Percentiles rank a stretch among this genome's conserved stretches.
phyloP scores from a whole-genome alignment of 2,113 vertebrate genomes.

The Lepus americanus region DNA sequence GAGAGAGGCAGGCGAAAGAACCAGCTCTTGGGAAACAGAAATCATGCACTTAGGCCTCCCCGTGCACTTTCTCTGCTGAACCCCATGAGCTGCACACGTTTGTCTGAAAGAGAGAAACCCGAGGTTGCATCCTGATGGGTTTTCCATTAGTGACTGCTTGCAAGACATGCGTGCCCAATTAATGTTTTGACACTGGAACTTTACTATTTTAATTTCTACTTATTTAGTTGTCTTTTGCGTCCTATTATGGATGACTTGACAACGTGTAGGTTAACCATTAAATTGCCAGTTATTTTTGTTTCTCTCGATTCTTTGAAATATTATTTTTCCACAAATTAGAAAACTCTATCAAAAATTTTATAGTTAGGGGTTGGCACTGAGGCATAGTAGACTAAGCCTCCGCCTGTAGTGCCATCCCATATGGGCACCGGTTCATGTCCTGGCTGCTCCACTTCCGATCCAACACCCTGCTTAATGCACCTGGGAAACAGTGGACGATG shows the following conservation, averaged over 20 bases:
- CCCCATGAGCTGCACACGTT: not conserved
- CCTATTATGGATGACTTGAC: slow-evolving; percentile 44
- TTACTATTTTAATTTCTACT: not conserved
- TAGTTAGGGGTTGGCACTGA: not conserved
- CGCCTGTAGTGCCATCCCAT: too few species aligned
- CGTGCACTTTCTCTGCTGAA: not conserved
- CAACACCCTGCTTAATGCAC: too few species aligned
- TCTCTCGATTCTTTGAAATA: slow-evolving; percentile 44
- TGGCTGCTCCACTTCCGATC: too few species aligned
- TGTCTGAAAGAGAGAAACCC: not conserved
- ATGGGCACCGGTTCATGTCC: too few species aligned
- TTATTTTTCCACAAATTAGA: slow-evolving; percentile 19
- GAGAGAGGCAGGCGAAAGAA: not conserved
- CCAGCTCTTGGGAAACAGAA: not conserved
- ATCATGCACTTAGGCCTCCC: not conserved
- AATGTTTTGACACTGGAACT: not conserved
- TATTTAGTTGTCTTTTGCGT: slow-evolving; percentile 71
- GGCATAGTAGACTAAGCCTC: too few species aligned
- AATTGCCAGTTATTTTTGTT: slow-evolving; percentile 48
- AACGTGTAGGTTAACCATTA: not conserved
- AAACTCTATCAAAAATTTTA: slow-evolving; percentile 58
- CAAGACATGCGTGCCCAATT: not conserved
- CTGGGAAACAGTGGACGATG: too few species aligned
- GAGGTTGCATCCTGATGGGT: accelerated
- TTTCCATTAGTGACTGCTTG: not conserved